Base-by-base conservation (phyloP, 1,140 invertebrate genomes). In the Drosophila pachea region DNA sequence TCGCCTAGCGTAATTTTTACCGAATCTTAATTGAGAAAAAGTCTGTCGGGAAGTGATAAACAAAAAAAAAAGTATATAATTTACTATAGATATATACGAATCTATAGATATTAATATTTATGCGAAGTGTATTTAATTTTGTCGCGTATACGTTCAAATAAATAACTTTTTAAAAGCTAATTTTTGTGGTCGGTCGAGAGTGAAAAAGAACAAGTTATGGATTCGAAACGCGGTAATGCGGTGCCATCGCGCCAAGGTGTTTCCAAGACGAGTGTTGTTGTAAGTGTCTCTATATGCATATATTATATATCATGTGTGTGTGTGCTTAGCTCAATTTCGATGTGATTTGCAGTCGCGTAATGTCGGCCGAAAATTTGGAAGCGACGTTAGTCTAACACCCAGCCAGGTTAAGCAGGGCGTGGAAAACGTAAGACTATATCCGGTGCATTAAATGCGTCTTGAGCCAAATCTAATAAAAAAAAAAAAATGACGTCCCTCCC, bases 351-450 rank as follows among this genome's bases (percentile, higher is more conserved):
- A 84, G 81, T 79, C 81, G 67, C 76, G 81, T 22, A 22, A 22
- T 22, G 3, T 22, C 22, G 73, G 49, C 6, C 69, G 64, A 16
- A 88, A 87, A 49, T 75, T 59, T 42, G 66, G 50, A 50, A 89
- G 87, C 52, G 68, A 83, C 68, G 68, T 79, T 50, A 89, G 87
- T 60, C 66, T 89, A 48, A 87, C 87, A 5, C 78, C 87, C 31
- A 89, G 87, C 53, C 87, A 88, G 55, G 42, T 59, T 62, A 78
- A 59, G 33, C 69, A 74, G 38, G 59, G 65, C 22, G 60, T 33
- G 6, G 79, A 86, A 0, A 86, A 86, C 33, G 77, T 82, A 70
- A 86, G 82, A 3, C 22, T 22, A 22, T 2, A 22, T 22, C 33
- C 0, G 14, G 7, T 22, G 9, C 32, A 16, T 32, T 11, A 33